A percentile compares a stretch with the other conserved stretches of the same genome.
phyloP scores from a whole-genome alignment of 2,113 vertebrate species.

The Panthera uncia region DNA sequence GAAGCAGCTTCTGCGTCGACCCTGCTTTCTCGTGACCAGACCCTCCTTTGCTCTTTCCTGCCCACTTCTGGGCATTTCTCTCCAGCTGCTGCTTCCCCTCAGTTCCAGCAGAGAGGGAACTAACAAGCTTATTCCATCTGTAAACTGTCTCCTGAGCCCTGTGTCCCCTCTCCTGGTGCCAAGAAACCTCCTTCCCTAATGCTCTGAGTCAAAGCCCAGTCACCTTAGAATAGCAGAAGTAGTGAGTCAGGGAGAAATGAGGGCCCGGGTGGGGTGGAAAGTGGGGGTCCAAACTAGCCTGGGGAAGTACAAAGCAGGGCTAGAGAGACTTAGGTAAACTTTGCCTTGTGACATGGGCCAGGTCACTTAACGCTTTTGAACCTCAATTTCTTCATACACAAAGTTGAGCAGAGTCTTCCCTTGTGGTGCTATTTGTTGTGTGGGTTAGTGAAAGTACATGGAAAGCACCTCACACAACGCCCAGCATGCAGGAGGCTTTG shows the following conservation, averaged over 20 bases:
- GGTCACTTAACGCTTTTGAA: not conserved
- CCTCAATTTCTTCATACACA: not conserved
- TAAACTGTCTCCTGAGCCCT: not conserved
- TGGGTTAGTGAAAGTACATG: not conserved
- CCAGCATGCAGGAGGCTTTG: not conserved
- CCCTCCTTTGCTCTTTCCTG: not conserved
- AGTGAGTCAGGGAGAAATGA: not conserved
- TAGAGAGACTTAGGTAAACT: not conserved
- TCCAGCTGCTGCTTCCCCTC: not conserved
- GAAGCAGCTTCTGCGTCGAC: not conserved
- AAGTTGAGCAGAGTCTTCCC: not conserved
- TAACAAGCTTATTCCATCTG: not conserved
- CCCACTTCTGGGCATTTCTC: not conserved
- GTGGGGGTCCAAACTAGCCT: not conserved
- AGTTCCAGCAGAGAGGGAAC: not conserved
- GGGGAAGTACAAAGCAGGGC: not conserved
- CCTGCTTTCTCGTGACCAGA: not conserved
- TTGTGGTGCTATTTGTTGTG: not conserved
- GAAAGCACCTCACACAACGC: not conserved
- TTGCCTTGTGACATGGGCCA: not conserved
- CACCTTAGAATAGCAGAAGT: not conserved
- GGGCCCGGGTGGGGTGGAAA: not conserved
- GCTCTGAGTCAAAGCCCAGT: constrained; percentile 4
- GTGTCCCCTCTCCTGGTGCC: not conserved
- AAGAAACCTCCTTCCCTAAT: not conserved